Conservation (phyloP, 2,888 invertebrate genomes). For the Campaea margaritaria region DNA sequence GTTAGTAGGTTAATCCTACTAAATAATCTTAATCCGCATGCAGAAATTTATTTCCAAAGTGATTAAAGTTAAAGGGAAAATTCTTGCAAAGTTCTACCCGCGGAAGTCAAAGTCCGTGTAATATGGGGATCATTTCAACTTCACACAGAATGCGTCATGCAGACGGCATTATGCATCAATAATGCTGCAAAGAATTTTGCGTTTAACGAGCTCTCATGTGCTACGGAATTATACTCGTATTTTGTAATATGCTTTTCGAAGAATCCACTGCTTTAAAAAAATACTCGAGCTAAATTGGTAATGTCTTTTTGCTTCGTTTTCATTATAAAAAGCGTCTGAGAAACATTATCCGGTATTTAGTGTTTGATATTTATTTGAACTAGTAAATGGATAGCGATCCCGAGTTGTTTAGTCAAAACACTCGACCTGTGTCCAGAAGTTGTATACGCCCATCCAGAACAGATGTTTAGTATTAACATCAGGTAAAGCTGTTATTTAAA, state of each 20-base stretch:
- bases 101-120: conserved; percentile 34
- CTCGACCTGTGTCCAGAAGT: no score
- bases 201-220: conserved; percentile 4
- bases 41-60: conserved; percentile 12
- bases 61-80: conserved; percentile 32
- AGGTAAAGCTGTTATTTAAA: background rate
- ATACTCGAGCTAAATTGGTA: background rate
- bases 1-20: conserved; percentile 7
- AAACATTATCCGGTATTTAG: background rate
- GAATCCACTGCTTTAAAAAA: background rate
- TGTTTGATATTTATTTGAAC: no score
- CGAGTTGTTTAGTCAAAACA: no score
- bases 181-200: conserved; percentile 22
- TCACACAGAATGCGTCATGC: conserved; percentile 32
- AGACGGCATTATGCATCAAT: conserved; percentile 40
- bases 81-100: conserved; percentile 34
- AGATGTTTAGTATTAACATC: background rate
- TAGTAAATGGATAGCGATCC: no score
- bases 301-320: background rate
- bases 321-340: background rate
- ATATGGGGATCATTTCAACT: conserved; percentile 33
- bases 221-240: conserved; percentile 6
- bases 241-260: background rate
- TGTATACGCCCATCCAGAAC: background rate
- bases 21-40: conserved; percentile 12